Evolutionary conservation across 2,113 vertebrate genomes (phyloP).

Genomic region (Microcebus murinus): DNA sequence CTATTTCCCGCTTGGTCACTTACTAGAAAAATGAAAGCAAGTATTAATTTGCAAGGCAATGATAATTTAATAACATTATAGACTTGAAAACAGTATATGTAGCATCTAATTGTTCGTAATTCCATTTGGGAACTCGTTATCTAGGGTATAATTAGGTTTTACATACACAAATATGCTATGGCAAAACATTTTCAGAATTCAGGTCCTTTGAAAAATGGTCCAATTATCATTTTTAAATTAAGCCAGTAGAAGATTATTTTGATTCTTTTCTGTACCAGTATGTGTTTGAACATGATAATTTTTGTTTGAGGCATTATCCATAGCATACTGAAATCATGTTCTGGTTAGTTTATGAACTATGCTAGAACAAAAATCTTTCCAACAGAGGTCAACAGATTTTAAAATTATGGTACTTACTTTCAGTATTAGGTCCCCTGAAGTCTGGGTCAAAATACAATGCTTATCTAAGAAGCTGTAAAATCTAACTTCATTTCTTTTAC

Average conservation of each 20-base stretch:
- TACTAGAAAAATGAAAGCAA: slow-evolving; percentile 54
- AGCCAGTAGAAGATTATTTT: not conserved
- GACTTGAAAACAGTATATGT: not conserved
- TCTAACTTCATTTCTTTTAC: not conserved
- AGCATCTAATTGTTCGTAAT: slow-evolving; percentile 56
- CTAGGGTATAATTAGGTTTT: slow-evolving; percentile 55
- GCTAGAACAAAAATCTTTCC: not conserved
- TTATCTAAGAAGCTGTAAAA: not conserved
- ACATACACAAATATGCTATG: slow-evolving; percentile 44
- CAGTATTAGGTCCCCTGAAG: not conserved
- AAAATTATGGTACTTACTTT: slow-evolving; percentile 30
- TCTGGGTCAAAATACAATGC: not conserved
- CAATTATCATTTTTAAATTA: slow-evolving; percentile 67
- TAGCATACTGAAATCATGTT: slow-evolving; percentile 20
- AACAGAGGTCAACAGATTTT: not conserved
- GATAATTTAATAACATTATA: slow-evolving; percentile 51
- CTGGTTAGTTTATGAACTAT: slow-evolving; percentile 29
- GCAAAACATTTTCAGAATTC: slow-evolving; percentile 60
- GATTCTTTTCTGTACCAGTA: not conserved
- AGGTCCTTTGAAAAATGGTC: slow-evolving; percentile 59
- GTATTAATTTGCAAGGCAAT: slow-evolving; percentile 59
- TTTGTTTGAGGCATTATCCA: slow-evolving; percentile 14
- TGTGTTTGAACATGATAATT: not conserved
- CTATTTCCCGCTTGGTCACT: slow-evolving; percentile 29
- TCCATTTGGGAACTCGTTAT: slow-evolving; percentile 55